A percentile compares a stretch with the other conserved stretches of the same genome.
These are phyloP conservation scores for Thaumetopoea pityocampa DNA, from an alignment of 1,140 invertebrate genomes.

Conservation along the genomic window DNA sequence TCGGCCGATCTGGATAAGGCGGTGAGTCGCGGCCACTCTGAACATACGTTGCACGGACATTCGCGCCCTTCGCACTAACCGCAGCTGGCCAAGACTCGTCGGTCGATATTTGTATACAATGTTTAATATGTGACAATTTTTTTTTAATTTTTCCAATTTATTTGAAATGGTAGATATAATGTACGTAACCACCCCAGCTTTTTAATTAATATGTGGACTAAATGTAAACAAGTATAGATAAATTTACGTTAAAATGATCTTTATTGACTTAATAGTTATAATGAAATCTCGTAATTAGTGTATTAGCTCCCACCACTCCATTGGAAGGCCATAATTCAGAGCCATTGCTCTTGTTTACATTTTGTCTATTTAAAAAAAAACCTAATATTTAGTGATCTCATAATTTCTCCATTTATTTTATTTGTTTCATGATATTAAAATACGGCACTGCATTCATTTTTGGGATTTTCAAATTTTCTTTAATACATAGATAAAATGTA, in stretches of 20 bases:
- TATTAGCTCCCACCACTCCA: constrained; percentile 21
- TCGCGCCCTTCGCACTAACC: no score
- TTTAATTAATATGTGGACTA: constrained; percentile 30
- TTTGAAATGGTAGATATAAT: no score
- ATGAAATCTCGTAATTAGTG: constrained; percentile 11
- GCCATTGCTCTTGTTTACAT: constrained; percentile 57
- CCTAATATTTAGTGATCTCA: constrained; percentile 60
- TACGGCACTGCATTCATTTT: constrained; percentile 15
- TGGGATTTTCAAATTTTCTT: constrained; percentile 14
- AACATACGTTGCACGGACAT: no score
- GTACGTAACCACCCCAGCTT: constrained; percentile 31
- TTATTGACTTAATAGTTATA: not conserved
- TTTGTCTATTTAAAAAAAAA: constrained; percentile 46
- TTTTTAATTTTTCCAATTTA: no score
- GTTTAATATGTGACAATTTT: no score
- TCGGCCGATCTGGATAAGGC: no score
- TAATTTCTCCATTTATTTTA: constrained; percentile 45
- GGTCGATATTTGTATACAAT: no score
- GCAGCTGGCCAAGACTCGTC: no score
- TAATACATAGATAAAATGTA: constrained; percentile 13
- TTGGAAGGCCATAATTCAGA: constrained; percentile 30
- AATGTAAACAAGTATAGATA: constrained; percentile 54
- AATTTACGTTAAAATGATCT: no score
- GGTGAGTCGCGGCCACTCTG: no score
- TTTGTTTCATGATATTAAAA: constrained; percentile 29